Conservation (phyloP, 1,140 invertebrate genomes). For the Bicyclus anynana region DNA sequence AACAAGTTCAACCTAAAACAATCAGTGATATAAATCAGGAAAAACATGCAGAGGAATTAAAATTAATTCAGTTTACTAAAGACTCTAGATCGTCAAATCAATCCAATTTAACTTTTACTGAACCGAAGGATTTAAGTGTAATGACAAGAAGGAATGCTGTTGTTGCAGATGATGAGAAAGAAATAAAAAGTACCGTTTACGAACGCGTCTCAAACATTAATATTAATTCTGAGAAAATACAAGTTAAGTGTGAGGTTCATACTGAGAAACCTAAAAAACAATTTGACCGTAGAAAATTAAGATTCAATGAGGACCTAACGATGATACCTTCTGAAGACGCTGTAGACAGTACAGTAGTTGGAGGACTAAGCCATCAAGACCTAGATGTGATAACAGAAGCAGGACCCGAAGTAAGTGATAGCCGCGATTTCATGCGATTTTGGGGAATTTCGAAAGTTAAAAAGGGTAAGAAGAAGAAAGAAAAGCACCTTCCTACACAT, state of each 20-base stretch:
- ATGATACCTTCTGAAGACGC: slow-evolving; percentile 34
- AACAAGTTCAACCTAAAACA: neutral
- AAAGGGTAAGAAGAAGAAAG: slow-evolving; percentile 34
- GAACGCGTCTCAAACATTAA: slow-evolving; percentile 12
- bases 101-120: neutral
- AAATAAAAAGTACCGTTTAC: slow-evolving; percentile 43
- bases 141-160: slow-evolving; percentile 1
- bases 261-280: slow-evolving; percentile 13
- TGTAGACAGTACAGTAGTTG: slow-evolving; percentile 8
- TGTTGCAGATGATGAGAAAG: slow-evolving; percentile 36
- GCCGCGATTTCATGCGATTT: slow-evolving; percentile 41
- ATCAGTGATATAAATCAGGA: neutral
- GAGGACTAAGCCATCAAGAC: slow-evolving; percentile 10
- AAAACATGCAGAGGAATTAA: slow-evolving; percentile 18
- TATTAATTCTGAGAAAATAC: neutral
- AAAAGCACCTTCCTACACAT: slow-evolving; percentile 12
- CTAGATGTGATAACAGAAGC: slow-evolving; percentile 12
- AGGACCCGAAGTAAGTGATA: slow-evolving; percentile 12
- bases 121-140: neutral
- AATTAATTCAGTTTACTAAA: slow-evolving; percentile 23
- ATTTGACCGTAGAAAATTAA: slow-evolving; percentile 30
- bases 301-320: slow-evolving; percentile 46
- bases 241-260: slow-evolving; percentile 12
- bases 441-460: slow-evolving; percentile 35
- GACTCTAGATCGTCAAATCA: slow-evolving; percentile 13